These are phyloP conservation scores for Orchestia grillus DNA, from an alignment of 1,140 invertebrate genomes.

Conservation along the genomic window DNA sequence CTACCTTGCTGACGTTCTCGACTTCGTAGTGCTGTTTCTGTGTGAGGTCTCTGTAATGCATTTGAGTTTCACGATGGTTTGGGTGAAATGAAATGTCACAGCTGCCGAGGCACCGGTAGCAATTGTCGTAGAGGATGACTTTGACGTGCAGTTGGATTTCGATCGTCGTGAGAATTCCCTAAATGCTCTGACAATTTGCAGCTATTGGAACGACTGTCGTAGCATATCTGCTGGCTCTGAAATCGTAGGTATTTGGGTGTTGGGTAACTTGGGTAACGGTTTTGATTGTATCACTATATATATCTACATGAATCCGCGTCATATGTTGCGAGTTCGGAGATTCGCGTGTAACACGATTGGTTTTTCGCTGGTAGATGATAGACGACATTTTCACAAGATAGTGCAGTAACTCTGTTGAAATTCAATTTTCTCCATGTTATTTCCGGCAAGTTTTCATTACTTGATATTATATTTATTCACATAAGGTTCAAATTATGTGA, in stretches of 20 bases:
- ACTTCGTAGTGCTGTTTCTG: neutral
- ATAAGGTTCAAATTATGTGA: neutral
- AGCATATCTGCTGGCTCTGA: neutral
- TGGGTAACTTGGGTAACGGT: neutral
- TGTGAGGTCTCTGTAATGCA: neutral
- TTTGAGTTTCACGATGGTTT: neutral
- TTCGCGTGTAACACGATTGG: neutral
- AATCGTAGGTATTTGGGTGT: neutral
- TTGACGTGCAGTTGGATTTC: neutral
- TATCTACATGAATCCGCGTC: neutral
- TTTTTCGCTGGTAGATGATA: neutral
- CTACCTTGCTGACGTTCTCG: neutral
- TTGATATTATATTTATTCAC: neutral
- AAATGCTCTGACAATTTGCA: neutral
- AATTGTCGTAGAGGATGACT: neutral
- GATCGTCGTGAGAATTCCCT: neutral
- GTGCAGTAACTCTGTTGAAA: neutral
- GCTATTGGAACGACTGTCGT: neutral
- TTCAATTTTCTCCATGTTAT: neutral
- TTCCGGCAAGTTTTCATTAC: neutral
- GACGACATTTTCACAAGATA: neutral
- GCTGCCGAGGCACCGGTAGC: neutral
- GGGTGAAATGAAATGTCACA: neutral
- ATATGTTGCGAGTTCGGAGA: neutral
- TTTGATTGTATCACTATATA: neutral